Evolutionary conservation across 2,797 vertebrate species (phyloP).

Genomic region (Denticeps clupeoides): DNA sequence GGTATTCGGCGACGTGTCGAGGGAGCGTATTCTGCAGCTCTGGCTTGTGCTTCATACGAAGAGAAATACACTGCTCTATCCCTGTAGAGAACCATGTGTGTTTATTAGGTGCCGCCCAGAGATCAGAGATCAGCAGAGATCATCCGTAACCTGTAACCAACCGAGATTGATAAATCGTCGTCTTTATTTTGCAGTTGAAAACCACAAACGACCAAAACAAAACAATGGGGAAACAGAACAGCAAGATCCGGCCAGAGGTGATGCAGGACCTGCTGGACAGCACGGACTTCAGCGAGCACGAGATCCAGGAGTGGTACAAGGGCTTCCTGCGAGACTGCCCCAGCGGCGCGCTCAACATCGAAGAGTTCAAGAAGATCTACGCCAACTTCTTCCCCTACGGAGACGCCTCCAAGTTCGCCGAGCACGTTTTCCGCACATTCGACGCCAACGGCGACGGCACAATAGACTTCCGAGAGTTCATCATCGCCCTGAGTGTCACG

Average conservation of each 20-base stretch:
- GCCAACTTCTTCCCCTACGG: conserved; percentile 99
- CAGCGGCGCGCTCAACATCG: conserved; percentile 90
- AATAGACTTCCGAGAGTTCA: conserved; percentile 98
- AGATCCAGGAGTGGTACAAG: conserved; percentile 99
- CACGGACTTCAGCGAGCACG: conserved; percentile 95
- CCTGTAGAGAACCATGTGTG: too few relatives aligned
- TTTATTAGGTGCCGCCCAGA: too few relatives aligned
- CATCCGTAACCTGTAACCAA: too few relatives aligned
- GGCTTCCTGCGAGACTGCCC: conserved; percentile 97
- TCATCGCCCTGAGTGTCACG: conserved; percentile 92
- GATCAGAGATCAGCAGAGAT: too few relatives aligned
- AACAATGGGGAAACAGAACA: conserved; percentile 96
- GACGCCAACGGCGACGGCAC: conserved; percentile 92
- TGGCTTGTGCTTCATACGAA: too few relatives aligned
- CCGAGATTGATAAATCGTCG: too few relatives aligned
- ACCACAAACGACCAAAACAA: conserved; percentile 38
- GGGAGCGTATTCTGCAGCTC: too few relatives aligned
- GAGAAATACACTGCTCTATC: too few relatives aligned
- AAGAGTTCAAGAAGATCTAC: conserved; percentile 99
- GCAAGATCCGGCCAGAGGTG: conserved; percentile 95
- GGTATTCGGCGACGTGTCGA: too few relatives aligned
- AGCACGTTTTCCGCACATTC: conserved; percentile 96
- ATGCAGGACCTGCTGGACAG: conserved; percentile 97
- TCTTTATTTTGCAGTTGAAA: too few relatives aligned
- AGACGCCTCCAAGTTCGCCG: conserved; percentile 95